Evolutionary conservation across 2,797 vertebrate genomes (phyloP).

Genomic region (Gymnopithys bicolor): DNA sequence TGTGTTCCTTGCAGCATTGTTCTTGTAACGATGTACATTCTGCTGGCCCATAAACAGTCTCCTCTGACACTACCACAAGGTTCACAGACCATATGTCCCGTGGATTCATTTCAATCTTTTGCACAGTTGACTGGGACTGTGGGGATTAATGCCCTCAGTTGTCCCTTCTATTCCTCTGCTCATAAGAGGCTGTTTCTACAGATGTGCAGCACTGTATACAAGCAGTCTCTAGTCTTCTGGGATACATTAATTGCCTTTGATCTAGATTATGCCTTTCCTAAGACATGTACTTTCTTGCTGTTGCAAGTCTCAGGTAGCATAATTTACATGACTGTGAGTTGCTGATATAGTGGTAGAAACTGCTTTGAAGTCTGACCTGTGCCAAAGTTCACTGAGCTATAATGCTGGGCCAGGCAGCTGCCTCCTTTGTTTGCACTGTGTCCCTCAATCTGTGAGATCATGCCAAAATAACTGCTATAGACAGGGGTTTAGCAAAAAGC

Average conservation of each 20-base stretch:
- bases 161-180: not conserved
- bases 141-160: not conserved
- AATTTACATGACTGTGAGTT: not conserved
- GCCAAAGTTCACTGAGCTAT: not conserved
- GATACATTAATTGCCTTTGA: not conserved
- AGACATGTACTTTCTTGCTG: not conserved
- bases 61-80: not conserved
- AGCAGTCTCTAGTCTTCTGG: not conserved
- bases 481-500: not conserved
- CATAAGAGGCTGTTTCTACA: not conserved
- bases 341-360: not conserved
- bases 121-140: not conserved
- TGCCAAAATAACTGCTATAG: not conserved
- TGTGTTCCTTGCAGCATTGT: not conserved
- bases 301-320: not conserved
- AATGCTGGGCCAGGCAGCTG: not conserved
- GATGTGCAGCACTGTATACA: not conserved
- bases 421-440: rapidly evolving
- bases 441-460: not conserved
- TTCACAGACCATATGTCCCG: not conserved
- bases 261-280: not conserved
- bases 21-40: not conserved
- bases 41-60: not conserved
- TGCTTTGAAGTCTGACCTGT: not conserved
- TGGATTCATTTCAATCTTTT: not conserved